Percentiles rank a stretch among this genome's conserved stretches.
These are phyloP conservation scores for Hydropsyche betteni DNA, from an alignment of 2,888 invertebrate species.

Conservation along the genomic window DNA sequence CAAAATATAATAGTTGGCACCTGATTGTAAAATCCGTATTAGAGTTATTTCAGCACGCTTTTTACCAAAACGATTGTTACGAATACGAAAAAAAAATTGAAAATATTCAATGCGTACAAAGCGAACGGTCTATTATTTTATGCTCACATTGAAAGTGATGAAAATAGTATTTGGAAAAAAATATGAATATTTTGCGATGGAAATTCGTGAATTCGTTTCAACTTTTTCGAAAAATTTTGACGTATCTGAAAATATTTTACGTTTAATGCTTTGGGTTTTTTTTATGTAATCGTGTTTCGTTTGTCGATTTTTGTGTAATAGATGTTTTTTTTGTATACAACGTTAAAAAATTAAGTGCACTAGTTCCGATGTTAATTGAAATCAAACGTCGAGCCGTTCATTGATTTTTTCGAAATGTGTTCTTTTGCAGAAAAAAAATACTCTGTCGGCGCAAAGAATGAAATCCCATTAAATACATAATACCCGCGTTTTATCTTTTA, in stretches of 20 bases:
- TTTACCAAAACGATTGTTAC: too few species aligned
- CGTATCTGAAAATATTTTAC: neutral
- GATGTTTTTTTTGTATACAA: too few species aligned
- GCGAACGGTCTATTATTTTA: too few species aligned
- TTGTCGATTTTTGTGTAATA: neutral
- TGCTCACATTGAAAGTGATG: neutral
- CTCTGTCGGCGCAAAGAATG: neutral
- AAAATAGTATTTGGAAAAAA: neutral
- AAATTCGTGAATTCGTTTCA: constrained; percentile 11
- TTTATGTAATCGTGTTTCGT: neutral
- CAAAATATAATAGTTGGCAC: too few species aligned
- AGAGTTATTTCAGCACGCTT: too few species aligned
- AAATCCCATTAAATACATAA: constrained; percentile 26
- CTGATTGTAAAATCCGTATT: too few species aligned
- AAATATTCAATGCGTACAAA: too few species aligned
- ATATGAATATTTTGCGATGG: neutral
- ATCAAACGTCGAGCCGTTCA: neutral
- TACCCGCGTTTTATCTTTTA: constrained; percentile 17
- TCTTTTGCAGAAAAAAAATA: neutral
- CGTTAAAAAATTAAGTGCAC: neutral
- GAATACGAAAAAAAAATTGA: too few species aligned
- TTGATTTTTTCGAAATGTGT: constrained; percentile 2
- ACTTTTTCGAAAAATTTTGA: constrained; percentile 11
- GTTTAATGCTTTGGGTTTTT: neutral
- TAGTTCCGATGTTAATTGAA: neutral